These are phyloP conservation scores for Sminthopsis crassicaudata DNA, from an alignment of 2,113 vertebrate genomes.

Conservation along the genomic window DNA sequence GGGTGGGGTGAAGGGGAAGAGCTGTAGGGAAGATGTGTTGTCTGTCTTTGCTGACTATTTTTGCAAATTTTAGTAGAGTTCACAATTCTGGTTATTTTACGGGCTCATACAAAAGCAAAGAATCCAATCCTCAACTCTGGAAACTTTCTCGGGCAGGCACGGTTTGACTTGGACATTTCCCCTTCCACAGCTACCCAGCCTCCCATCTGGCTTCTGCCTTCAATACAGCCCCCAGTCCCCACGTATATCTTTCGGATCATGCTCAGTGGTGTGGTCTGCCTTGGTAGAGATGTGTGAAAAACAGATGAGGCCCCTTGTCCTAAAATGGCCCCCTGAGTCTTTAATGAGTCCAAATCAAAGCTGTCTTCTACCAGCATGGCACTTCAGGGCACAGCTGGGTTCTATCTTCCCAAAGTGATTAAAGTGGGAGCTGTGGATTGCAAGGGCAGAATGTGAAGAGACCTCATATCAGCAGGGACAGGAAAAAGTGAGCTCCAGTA, in stretches of 20 bases:
- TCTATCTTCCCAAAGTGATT: constrained; percentile 76
- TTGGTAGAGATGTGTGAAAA: not conserved
- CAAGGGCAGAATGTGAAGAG: constrained; percentile 69
- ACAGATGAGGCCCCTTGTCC: not conserved
- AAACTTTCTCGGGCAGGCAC: not conserved
- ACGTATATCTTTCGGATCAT: rapidly evolving
- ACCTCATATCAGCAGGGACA: constrained; percentile 75
- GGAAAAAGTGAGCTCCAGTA: constrained; percentile 61
- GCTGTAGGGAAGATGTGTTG: constrained; percentile 5
- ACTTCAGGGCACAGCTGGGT: constrained; percentile 77
- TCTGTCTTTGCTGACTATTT: constrained; percentile 57
- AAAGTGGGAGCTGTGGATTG: constrained; percentile 73
- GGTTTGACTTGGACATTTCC: rapidly evolving
- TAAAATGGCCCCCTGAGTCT: not conserved
- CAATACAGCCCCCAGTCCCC: rapidly evolving
- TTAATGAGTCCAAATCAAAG: not conserved
- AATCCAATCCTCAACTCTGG: not conserved
- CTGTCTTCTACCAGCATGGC: not conserved
- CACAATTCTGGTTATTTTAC: not conserved
- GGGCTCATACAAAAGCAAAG: not conserved
- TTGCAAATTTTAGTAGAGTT: not conserved
- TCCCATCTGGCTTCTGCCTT: not conserved
- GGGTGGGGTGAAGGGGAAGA: not conserved
- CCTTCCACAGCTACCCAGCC: not conserved
- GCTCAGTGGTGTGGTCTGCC: not conserved